Evolutionary conservation across 2,888 invertebrate species (phyloP).

Genomic region (Xanthorhoe spadicearia): DNA sequence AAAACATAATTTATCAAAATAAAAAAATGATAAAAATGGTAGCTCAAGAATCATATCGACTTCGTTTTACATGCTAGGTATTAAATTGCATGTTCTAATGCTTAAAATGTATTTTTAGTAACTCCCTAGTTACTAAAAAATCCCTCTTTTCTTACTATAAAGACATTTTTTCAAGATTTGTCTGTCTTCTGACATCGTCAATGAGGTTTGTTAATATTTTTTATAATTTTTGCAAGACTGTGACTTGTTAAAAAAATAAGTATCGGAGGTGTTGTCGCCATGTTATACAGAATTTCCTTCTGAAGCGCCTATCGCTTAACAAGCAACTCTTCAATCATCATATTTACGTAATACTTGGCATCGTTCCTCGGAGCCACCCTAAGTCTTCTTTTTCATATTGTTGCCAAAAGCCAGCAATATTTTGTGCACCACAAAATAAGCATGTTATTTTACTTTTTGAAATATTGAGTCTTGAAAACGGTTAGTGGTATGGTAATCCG

Average conservation of each 20-base stretch:
- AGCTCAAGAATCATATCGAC: too few species aligned
- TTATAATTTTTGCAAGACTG: background rate
- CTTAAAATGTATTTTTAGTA: too few species aligned
- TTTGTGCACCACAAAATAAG: conserved; percentile 56
- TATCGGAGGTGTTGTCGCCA: background rate
- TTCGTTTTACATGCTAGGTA: too few species aligned
- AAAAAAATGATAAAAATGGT: too few species aligned
- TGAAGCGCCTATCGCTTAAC: conserved; percentile 58
- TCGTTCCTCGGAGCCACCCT: conserved; percentile 59
- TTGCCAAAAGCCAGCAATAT: conserved; percentile 71
- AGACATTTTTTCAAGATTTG: too few species aligned
- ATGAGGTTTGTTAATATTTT: background rate
- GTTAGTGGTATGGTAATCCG: conserved; percentile 16
- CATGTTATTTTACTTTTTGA: conserved; percentile 47
- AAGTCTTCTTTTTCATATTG: conserved; percentile 63
- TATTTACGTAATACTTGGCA: conserved; percentile 73
- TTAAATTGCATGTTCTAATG: too few species aligned
- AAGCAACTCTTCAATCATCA: conserved; percentile 66
- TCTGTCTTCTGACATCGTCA: background rate
- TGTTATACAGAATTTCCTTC: conserved; percentile 45
- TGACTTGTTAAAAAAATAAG: background rate
- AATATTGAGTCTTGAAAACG: conserved; percentile 49
- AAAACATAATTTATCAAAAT: too few species aligned
- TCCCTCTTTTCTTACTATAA: too few species aligned
- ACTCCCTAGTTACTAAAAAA: too few species aligned